Base-by-base conservation (phyloP, 2,113 vertebrate species). In the Alethe diademata region DNA sequence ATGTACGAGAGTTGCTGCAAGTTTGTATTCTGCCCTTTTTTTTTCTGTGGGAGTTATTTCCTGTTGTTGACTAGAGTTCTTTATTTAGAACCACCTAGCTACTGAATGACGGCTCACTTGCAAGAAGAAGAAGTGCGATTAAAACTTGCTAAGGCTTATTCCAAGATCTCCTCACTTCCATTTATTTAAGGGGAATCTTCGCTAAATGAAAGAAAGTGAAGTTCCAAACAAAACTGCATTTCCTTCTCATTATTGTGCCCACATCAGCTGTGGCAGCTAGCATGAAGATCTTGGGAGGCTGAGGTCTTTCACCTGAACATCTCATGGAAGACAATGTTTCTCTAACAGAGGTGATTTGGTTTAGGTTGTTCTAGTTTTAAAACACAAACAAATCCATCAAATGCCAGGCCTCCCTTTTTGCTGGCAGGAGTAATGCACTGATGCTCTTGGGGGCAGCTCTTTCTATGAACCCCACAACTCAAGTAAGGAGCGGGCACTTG, bases 51-150 rank as follows among this genome's bases (percentile, higher is more conserved):
- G 98, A 99, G 99, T 99, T 99, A 99, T 99, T 99, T 99, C 99
- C 99, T 99, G 99, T 99, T 99, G 99, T 99, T 99, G 99, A 99
- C 99, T 99, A 98, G 98, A 98, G 98, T 99, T 99, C 99, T 99
- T 99, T 99, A 99, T 99, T 99, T 99, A 99, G 99, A 99, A 98
- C 98, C 98, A 99, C 98, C 98, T 98, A 98, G 98, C 98, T 98
- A 97, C 98, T 98, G 97, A 98, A 97, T 97, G 98, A 98, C 92
- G 95, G 97, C 97, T 97, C 42, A 90, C 95, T 97, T 16, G 25
- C 95, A 95, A 96, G 93, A 95, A 97, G 94, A 94, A 97, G 97
- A 95, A 95, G 97, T 96, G 95, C 95, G 95, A 97, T 98, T 98
- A 97, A 94, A 97, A 97, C 97, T 97, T 95, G 93, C 86, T 85